Conservation (phyloP, 2,888 invertebrate genomes). For the Ceramica pisi region DNA sequence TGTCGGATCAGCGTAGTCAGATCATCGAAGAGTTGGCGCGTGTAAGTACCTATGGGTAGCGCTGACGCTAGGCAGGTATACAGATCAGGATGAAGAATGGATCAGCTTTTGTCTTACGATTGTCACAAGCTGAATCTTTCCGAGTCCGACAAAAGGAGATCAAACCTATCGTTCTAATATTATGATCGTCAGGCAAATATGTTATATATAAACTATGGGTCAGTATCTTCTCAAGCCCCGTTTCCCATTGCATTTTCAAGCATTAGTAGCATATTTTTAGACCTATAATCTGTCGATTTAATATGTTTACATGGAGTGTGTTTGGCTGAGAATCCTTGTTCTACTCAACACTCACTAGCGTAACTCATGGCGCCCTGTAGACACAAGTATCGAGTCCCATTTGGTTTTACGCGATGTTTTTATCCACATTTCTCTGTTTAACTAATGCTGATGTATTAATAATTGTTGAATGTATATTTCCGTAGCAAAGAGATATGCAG, state of each 20-base stretch:
- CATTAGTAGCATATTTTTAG: conserved; percentile 16
- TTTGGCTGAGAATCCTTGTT: not conserved
- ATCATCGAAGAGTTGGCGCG: no score
- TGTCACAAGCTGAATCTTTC: not conserved
- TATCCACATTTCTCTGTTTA: not conserved
- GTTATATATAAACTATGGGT: not conserved
- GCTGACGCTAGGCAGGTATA: not conserved
- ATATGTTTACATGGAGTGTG: conserved; percentile 37
- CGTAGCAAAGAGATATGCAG: not conserved
- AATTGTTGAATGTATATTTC: not conserved
- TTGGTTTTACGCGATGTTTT: not conserved
- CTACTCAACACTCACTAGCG: not conserved
- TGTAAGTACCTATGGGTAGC: not conserved
- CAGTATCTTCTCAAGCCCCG: conserved; percentile 10
- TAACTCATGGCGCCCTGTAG: not conserved
- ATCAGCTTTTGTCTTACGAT: not conserved
- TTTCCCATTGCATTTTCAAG: conserved; percentile 25
- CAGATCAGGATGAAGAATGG: not conserved
- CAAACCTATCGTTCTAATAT: not conserved
- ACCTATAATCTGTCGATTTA: conserved; percentile 18
- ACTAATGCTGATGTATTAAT: not conserved
- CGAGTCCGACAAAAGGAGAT: not conserved
- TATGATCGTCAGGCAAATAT: not conserved
- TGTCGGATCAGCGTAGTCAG: not conserved
- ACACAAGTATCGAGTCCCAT: not conserved